phyloP scores from a whole-genome alignment of 2,888 invertebrate genomes.

The Neoascia interrupta region DNA sequence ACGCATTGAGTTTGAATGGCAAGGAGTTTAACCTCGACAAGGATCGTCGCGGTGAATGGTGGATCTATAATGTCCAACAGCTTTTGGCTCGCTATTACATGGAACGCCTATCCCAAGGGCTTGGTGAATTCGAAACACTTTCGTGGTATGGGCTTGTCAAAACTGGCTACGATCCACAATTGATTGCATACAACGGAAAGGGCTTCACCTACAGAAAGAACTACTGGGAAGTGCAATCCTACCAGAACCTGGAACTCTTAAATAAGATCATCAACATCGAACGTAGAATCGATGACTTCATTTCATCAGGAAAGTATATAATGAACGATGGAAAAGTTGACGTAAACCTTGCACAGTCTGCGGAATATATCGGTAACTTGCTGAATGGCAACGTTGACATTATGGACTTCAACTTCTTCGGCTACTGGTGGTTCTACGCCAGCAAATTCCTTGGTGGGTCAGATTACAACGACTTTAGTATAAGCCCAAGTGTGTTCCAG shows the following conservation, averaged over 20 bases:
- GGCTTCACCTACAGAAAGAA: conserved; percentile 84
- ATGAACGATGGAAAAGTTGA: conserved; percentile 73
- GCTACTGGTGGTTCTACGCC: conserved; percentile 74
- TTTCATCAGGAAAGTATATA: conserved; percentile 80
- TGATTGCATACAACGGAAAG: conserved; percentile 84
- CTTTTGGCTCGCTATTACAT: conserved; percentile 85
- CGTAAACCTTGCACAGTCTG: conserved; percentile 78
- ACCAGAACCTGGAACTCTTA: conserved; percentile 76
- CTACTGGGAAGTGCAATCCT: conserved; percentile 81
- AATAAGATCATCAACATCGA: conserved; percentile 75
- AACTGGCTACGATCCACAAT: conserved; percentile 84
- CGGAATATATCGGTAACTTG: conserved; percentile 82
- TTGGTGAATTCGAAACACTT: conserved; percentile 81
- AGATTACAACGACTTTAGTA: conserved; percentile 69
- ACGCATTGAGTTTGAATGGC: conserved; percentile 84
- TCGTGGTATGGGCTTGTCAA: conserved; percentile 81
- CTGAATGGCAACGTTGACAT: conserved; percentile 81
- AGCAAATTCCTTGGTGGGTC: conserved; percentile 74
- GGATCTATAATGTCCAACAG: conserved; percentile 85
- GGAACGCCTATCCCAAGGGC: conserved; percentile 84
- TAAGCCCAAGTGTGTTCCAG: conserved; percentile 83
- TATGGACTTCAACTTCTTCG: conserved; percentile 74
- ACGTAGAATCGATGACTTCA: conserved; percentile 80
- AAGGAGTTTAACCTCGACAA: conserved; percentile 80
- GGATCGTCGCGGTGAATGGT: conserved; percentile 84